These are phyloP conservation scores for Macrostomum lignano DNA, from an alignment of 1,140 invertebrate genomes.

Conservation along the genomic window DNA sequence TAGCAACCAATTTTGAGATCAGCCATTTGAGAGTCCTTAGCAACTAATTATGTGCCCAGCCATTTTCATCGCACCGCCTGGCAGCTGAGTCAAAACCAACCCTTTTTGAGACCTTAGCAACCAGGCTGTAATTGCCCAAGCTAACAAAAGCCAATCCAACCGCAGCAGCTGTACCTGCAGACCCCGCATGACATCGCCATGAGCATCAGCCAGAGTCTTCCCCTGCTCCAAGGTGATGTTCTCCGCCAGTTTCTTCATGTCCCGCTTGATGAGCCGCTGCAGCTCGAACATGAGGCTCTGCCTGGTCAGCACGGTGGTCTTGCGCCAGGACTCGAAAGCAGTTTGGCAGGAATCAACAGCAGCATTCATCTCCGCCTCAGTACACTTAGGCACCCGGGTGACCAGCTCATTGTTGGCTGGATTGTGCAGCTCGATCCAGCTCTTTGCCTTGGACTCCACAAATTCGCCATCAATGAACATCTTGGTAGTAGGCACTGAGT, in stretches of 20 bases:
- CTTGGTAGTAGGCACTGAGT: too few relatives aligned
- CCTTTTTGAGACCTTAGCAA: too few relatives aligned
- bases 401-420: constrained; percentile 43
- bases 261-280: constrained; percentile 43
- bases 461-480: constrained; percentile 79
- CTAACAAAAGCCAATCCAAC: too few relatives aligned
- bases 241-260: constrained; percentile 55
- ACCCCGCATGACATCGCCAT: constrained; percentile 83
- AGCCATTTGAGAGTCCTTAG: too few relatives aligned
- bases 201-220: constrained; percentile 79
- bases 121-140: too few relatives aligned
- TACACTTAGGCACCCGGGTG: constrained; percentile 58
- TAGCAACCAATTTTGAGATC: too few relatives aligned
- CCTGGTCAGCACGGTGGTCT: constrained; percentile 62
- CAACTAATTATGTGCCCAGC: too few relatives aligned
- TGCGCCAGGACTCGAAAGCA: constrained; percentile 55
- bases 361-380: constrained; percentile 57
- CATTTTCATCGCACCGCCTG: too few relatives aligned
- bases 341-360: constrained; percentile 58
- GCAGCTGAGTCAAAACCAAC: too few relatives aligned
- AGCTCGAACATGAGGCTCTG: constrained; percentile 85
- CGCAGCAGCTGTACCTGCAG: too few relatives aligned
- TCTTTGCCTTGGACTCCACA: constrained; percentile 58
- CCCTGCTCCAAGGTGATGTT: constrained; percentile 86
- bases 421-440: constrained; percentile 77